These are phyloP conservation scores for Eurystomus gularis DNA, from an alignment of 2,113 vertebrate species.

Conservation along the genomic window DNA sequence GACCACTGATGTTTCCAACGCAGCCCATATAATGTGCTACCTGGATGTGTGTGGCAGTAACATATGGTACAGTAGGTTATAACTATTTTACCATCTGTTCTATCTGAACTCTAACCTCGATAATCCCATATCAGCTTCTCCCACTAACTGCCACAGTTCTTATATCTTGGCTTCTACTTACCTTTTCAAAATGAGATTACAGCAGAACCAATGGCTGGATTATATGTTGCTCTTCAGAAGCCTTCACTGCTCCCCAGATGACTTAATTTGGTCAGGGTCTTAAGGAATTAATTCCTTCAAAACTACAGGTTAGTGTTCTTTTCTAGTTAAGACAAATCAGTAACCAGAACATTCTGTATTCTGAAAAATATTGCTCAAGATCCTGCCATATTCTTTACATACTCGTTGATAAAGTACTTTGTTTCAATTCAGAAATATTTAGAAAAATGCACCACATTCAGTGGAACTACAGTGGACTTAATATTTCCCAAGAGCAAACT, in stretches of 20 bases:
- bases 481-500: not conserved
- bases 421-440: not conserved
- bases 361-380: not conserved
- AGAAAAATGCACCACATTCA: not conserved
- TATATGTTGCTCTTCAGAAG: not conserved
- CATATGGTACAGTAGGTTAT: not conserved
- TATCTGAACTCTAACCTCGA: not conserved
- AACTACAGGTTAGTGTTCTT: not conserved
- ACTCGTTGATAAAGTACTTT: not conserved
- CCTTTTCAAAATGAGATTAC: not conserved
- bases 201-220: not conserved
- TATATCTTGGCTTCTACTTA: not conserved
- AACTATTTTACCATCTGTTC: constrained; percentile 31
- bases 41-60: not conserved
- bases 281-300: not conserved
- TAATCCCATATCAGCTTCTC: not conserved
- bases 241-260: not conserved
- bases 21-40: not conserved
- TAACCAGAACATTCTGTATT: not conserved
- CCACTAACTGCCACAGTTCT: not conserved
- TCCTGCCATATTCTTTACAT: not conserved
- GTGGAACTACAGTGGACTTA: not conserved
- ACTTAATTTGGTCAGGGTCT: not conserved
- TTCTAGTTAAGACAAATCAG: not conserved
- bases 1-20: not conserved